Percentiles rank a stretch among this genome's conserved stretches.
Evolutionary conservation across 2,797 vertebrate genomes (phyloP).

Genomic region (Ispidina picta): DNA sequence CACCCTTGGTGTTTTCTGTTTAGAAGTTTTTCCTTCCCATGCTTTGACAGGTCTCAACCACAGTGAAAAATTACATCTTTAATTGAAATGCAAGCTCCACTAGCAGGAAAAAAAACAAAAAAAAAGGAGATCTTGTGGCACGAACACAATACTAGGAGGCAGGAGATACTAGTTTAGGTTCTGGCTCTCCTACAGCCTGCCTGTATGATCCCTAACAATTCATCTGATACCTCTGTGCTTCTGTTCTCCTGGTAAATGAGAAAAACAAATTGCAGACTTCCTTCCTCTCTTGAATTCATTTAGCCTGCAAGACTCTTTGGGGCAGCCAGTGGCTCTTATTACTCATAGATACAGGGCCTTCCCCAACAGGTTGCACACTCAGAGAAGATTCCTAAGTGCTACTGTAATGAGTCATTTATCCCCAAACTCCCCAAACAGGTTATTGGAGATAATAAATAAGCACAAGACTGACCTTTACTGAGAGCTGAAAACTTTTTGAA

Average conservation of each 20-base stretch:
- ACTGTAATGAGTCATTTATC: background rate
- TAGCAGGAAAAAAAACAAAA: background rate
- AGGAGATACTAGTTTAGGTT: background rate
- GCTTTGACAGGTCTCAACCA: background rate
- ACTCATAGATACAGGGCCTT: background rate
- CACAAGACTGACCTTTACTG: background rate
- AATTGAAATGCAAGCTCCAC: background rate
- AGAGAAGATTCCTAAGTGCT: conserved; percentile 30
- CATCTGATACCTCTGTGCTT: conserved; percentile 14
- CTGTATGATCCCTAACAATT: background rate
- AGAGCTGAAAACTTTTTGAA: conserved; percentile 16
- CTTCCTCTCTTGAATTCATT: conserved; percentile 2
- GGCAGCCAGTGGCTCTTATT: background rate
- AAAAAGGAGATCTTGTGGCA: conserved; percentile 7
- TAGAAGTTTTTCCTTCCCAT: background rate
- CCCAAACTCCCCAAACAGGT: conserved; percentile 11
- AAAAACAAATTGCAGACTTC: conserved; percentile 58
- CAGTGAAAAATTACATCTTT: conserved; percentile 9
- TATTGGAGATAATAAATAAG: conserved; percentile 42
- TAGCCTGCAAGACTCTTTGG: background rate
- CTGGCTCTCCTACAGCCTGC: background rate
- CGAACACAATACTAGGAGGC: background rate
- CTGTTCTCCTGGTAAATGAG: conserved; percentile 43
- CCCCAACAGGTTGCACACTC: conserved; percentile 18
- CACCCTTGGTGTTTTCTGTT: background rate